phyloP scores from a whole-genome alignment of 2,797 vertebrate genomes.

The Melanotaenia trifasciata region DNA sequence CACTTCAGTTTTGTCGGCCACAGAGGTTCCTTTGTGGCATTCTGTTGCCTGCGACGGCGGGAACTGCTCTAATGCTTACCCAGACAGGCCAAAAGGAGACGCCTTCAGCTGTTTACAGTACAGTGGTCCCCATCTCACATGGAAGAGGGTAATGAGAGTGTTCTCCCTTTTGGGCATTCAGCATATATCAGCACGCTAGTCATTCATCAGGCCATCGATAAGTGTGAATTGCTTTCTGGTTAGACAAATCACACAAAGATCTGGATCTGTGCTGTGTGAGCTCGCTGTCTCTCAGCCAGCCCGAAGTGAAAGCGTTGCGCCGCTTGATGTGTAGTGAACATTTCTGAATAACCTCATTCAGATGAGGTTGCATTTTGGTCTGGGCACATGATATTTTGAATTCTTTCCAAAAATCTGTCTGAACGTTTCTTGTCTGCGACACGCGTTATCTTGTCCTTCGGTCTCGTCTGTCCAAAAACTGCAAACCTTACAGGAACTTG shows the following conservation, averaged over 20 bases:
- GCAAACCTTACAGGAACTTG: slow-evolving; percentile 57
- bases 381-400: slow-evolving; percentile 54
- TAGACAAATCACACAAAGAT: slow-evolving; percentile 68
- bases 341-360: slow-evolving; percentile 61
- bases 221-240: slow-evolving; percentile 71
- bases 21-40: slow-evolving; percentile 81
- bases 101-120: slow-evolving; percentile 81
- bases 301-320: slow-evolving; percentile 42
- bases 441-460: slow-evolving; percentile 62
- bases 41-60: slow-evolving; percentile 71
- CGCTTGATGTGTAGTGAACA: slow-evolving; percentile 33
- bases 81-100: slow-evolving; percentile 73
- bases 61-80: slow-evolving; percentile 73
- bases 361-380: slow-evolving; percentile 66
- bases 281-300: slow-evolving; percentile 31
- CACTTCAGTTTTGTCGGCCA: slow-evolving; percentile 82
- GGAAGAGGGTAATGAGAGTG: slow-evolving; percentile 70
- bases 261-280: slow-evolving; percentile 59
- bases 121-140: slow-evolving; percentile 72
- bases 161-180: slow-evolving; percentile 72
- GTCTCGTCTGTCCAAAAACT: slow-evolving; percentile 63
- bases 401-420: slow-evolving; percentile 50
- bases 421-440: slow-evolving; percentile 47
- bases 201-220: slow-evolving; percentile 73
- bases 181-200: slow-evolving; percentile 69